Evolutionary conservation across 2,888 invertebrate genomes (phyloP).

Genomic region (Exocentrus adspersus): DNA sequence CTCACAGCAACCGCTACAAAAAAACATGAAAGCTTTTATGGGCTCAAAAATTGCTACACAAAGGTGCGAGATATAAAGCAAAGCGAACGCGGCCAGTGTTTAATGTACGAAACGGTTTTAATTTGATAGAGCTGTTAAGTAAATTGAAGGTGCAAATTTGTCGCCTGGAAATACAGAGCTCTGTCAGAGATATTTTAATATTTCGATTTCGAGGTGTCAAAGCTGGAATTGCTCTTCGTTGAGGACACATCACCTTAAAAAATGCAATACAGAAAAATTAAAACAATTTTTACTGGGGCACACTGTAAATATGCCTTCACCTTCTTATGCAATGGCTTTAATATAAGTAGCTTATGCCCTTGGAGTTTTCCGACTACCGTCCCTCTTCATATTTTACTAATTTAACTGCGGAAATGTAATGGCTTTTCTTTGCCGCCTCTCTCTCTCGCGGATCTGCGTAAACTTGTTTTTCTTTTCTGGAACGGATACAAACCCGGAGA

Average conservation of each 20-base stretch:
- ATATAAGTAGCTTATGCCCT: too few relatives aligned
- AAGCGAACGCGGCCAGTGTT: background rate
- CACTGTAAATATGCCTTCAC: too few relatives aligned
- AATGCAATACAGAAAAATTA: too few relatives aligned
- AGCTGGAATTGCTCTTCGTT: too few relatives aligned
- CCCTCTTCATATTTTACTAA: slow-evolving; percentile 51
- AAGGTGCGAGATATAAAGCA: slow-evolving; percentile 3
- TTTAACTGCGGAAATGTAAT: slow-evolving; percentile 54
- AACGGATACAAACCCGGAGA: slow-evolving; percentile 50
- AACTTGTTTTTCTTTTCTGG: slow-evolving; percentile 56
- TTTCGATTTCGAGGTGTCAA: too few relatives aligned
- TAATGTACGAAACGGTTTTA: background rate
- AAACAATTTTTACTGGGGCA: too few relatives aligned
- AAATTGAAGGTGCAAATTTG: slow-evolving; percentile 4
- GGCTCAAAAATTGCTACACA: slow-evolving; percentile 4
- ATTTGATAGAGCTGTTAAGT: background rate
- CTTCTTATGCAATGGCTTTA: too few relatives aligned
- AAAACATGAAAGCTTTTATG: slow-evolving; percentile 13
- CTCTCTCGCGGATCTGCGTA: slow-evolving; percentile 48
- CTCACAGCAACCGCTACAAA: slow-evolving; percentile 3
- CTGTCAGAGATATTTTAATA: background rate
- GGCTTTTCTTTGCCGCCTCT: slow-evolving; percentile 50
- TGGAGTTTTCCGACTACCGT: too few relatives aligned
- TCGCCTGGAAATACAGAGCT: background rate
- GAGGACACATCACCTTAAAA: too few relatives aligned